Evolutionary conservation across 2,113 vertebrate species (phyloP), one percentile per base, ranked within the genome.

Genomic region (Podarcis muralis): DNA sequence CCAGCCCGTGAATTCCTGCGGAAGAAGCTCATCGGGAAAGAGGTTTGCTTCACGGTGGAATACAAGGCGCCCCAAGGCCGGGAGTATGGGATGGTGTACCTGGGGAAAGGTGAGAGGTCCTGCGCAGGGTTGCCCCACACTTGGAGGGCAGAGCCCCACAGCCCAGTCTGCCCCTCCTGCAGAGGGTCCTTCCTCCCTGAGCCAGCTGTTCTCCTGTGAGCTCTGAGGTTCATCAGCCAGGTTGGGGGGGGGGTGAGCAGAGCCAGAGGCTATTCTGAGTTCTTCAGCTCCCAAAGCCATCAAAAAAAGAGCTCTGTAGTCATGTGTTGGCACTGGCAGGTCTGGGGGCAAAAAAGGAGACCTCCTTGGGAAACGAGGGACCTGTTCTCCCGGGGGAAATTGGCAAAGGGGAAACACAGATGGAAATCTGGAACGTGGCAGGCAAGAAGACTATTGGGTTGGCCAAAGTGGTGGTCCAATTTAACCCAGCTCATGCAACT

Each of bases 1-100:
- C 98, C 98, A 25, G 99, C 99, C 65, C 98, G 99, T 6, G 99
- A 99, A 86, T 99, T 99, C 91, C 97, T 99, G 92, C 96, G 99
- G 35, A 99, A 99, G 97, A 99, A 99, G 95, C 95, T 99, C 83
- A 99, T 99, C 16, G 99, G 99, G 57, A 99, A 99, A 96, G 99
- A 99, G 94, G 98, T 99, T 16, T 99, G 98, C 96, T 99, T 99
- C 91, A 99, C 97, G 0, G 98, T 99, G 93, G 99, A 99, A 94
- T 97, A 98, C 95, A 99, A 98, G 96, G 98, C 98, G 2, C 94
- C 95, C 0, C 96, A 97, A 91, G 98, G 98, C 85, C 97, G 99
- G 32, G 99, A 99, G 95, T 99, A 99, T 0, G 98, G 99, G 78
- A 98, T 98, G 96, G 98, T 99, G 13, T 99, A 98, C 94, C 89